phyloP scores from a whole-genome alignment of 2,888 invertebrate species.

The Dicyrtoma fusca region DNA sequence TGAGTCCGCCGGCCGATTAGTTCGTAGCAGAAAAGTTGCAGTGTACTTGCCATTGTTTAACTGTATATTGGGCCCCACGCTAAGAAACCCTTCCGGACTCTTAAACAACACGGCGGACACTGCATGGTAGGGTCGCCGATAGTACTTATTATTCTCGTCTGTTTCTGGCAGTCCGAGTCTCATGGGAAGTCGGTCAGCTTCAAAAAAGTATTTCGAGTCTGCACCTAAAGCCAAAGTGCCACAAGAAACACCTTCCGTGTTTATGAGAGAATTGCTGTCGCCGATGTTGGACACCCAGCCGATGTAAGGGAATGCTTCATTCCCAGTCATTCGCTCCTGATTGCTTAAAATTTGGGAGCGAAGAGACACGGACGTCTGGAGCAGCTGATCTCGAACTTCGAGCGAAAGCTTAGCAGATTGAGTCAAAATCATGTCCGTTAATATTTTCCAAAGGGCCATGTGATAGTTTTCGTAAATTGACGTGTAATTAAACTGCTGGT shows the following conservation, averaged over 20 bases:
- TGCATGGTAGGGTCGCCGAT: slow-evolving; percentile 8
- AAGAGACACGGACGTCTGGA: slow-evolving; percentile 38
- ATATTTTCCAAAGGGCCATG: slow-evolving; percentile 41
- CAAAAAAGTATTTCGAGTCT: slow-evolving; percentile 33
- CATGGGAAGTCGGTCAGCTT: slow-evolving; percentile 25
- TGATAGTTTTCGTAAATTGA: slow-evolving; percentile 44
- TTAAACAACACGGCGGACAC: slow-evolving; percentile 12
- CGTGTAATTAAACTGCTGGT: slow-evolving; percentile 32
- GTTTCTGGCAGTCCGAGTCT: background rate
- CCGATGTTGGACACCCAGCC: slow-evolving; percentile 45
- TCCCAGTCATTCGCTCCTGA: slow-evolving; percentile 30
- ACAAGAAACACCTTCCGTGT: slow-evolving; percentile 40
- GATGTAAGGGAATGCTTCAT: background rate
- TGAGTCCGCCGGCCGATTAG: background rate
- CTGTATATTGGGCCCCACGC: background rate
- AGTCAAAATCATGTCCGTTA: slow-evolving; percentile 33
- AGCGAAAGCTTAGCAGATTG: too few relatives aligned
- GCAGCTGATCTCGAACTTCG: too few relatives aligned
- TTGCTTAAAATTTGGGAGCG: slow-evolving; percentile 38
- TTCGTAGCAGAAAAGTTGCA: slow-evolving; percentile 1
- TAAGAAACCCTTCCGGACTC: background rate
- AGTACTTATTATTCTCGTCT: background rate
- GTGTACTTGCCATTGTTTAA: background rate
- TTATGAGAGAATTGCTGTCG: slow-evolving; percentile 24
- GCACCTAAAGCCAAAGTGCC: slow-evolving; percentile 37